Base-by-base conservation (phyloP, 2,888 invertebrate species). In the Chouioia cunea region DNA sequence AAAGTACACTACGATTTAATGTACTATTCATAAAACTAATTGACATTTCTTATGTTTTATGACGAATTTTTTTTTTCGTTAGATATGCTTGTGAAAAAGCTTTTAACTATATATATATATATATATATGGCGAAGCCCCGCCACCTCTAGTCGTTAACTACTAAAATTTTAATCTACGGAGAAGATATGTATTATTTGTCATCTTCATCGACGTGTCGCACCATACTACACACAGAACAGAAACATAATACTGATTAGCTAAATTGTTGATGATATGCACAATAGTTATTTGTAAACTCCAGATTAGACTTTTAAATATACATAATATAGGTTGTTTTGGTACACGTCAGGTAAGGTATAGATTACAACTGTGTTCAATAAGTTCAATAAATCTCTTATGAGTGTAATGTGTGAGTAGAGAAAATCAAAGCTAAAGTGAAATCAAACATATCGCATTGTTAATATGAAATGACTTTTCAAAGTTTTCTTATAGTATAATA, bases 71-170 rank as follows among this genome's bases (percentile, higher is more conserved):
- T 12, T 12, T 12, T 6, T 3, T 36, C 6, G 6, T 10, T 36
- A 27, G 10, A 1, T 36, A 36, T 68, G 52, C 52, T 23, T 44
- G 36, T 63, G 23, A 54, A 16, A 52, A 64, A 65, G 64, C 64
- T 64, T 59, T 64, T 65, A 70, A 48, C 48, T 44, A 16, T 36
- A 56, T n/a, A n/a, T n/a, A n/a, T n/a, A n/a, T n/a, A n/a, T n/a
- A n/a, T n/a, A n/a, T n/a, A n/a, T 60, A 47, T 57, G 66, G 66
- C 65, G 66, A 71, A 71, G 71, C 71, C 43, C 71, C 71, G 52
- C 48, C 70, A 70, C 71, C 71, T 46, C 52, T 27, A 66, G 20
- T 65, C 52, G 57, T 66, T n/a, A 52, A 47, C 57, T 53, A 71
- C 68, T 69, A 57, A 18, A n/a, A 23, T 53, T 60, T 62, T 53